Percentiles rank a stretch among this genome's conserved stretches.
Conservation (phyloP, 1,140 invertebrate genomes). For the Melitaea cinxia region DNA sequence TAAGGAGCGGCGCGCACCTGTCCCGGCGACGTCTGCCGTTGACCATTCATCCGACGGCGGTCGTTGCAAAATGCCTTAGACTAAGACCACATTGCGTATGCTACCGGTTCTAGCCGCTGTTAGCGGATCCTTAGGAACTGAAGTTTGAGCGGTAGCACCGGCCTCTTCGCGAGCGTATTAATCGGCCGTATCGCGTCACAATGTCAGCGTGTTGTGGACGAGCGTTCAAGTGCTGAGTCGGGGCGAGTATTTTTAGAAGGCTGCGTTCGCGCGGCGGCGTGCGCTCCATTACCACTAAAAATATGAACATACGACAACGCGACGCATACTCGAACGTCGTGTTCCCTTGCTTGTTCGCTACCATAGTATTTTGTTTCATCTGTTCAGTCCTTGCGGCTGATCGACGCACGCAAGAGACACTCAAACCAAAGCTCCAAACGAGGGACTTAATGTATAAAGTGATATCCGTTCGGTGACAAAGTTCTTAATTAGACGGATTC, state of each 20-base stretch:
- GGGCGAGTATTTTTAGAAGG: constrained; percentile 28
- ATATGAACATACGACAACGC: constrained; percentile 14
- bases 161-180: constrained; percentile 2
- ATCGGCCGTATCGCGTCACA: constrained; percentile 13
- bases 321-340: neutral
- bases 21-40: constrained; percentile 1
- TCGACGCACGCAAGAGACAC: too few species aligned
- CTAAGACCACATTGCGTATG: neutral
- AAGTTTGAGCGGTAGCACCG: neutral
- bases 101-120: neutral
- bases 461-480: neutral
- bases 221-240: constrained; percentile 24
- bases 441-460: too few species aligned
- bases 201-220: constrained; percentile 26
- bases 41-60: constrained; percentile 3
- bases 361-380: neutral
- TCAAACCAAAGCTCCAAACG: too few species aligned
- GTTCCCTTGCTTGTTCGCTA: neutral
- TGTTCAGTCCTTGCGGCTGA: neutral
- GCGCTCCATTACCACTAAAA: constrained; percentile 22
- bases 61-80: neutral
- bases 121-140: neutral
- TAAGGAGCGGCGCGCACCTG: constrained; percentile 3
- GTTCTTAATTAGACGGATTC: too few species aligned
- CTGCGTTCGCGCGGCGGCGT: neutral